phyloP scores from a whole-genome alignment of 2,888 invertebrate genomes.

The Rhorus exstirpatorius region DNA sequence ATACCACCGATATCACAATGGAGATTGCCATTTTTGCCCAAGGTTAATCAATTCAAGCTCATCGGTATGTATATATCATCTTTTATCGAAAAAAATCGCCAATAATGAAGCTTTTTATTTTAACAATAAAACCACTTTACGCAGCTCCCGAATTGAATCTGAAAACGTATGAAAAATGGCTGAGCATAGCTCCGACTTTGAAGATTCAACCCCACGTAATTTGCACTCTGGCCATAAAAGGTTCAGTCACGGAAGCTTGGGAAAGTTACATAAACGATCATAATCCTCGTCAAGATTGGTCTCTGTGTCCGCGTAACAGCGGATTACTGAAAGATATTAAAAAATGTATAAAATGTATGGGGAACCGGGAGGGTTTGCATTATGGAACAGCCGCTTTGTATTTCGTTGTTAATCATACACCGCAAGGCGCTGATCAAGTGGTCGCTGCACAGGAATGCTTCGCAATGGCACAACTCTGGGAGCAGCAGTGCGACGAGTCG shows the following conservation, averaged over 20 bases:
- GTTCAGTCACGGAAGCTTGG: conserved; percentile 82
- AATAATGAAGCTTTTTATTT: no score
- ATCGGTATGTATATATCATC: conserved; percentile 79
- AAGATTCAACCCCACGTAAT: conserved; percentile 86
- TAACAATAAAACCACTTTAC: conserved; percentile 35
- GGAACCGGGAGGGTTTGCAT: conserved; percentile 75
- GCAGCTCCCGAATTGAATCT: conserved; percentile 86
- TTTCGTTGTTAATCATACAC: conserved; percentile 84
- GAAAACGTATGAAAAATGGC: conserved; percentile 86
- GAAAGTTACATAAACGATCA: conserved; percentile 56
- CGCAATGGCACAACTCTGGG: conserved; percentile 85
- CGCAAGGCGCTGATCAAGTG: conserved; percentile 87
- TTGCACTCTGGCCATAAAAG: conserved; percentile 86
- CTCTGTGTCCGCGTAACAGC: conserved; percentile 74
- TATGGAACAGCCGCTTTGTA: conserved; percentile 83
- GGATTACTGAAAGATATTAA: conserved; percentile 78
- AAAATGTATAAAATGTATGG: conserved; percentile 79
- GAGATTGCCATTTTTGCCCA: conserved; percentile 86
- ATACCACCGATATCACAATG: conserved; percentile 86
- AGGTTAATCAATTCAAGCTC: conserved; percentile 85
- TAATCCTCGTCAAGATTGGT: conserved; percentile 73
- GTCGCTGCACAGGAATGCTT: conserved; percentile 86
- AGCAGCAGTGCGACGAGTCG: conserved; percentile 74
- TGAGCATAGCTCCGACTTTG: conserved; percentile 84
- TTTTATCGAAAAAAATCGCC: no score